Base-by-base conservation (phyloP, 2,113 vertebrate genomes). In the Bolborhynchus lineola region DNA sequence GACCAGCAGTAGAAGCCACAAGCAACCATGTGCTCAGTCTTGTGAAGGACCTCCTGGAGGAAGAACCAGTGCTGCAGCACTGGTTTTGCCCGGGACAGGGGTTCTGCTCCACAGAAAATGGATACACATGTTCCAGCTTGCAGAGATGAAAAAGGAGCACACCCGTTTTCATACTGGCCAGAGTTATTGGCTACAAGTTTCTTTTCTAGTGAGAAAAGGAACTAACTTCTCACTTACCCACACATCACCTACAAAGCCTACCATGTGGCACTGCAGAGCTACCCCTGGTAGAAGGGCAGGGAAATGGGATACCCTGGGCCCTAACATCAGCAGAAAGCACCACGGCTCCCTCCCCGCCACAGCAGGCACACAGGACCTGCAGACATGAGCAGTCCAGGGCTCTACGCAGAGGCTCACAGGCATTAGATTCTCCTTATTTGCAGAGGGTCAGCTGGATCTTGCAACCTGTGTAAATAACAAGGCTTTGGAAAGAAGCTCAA, bases 231-330 rank as follows among this genome's bases (percentile, higher is more conserved):
- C 33, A 33, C 16, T 31, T 81, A 59, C 21, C 26, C 57, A 44
- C 7, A 11, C 0, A 0, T 46, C 14, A n/a, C 55, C 35, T 46
- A 62, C 57, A 52, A 39, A 59, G 24, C 6, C 52, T 62, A 57
- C 64, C 33, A 7, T 2, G 2, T 4, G 35, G 47, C 35, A 76
- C 39, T 44, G 14, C 11, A 35, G 55, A 65, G 39, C 31, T 71
- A 5, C 44, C 17, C 7, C 15, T 21, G 23, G 10, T 2, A 13
- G 37, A 52, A 39, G 9, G 26, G 35, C 81, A 53, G 44, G 4
- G 44, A 3, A 47, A n/a, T 0, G 24, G 39, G 67, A 41, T 37
- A 35, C 39, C 29, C 15, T 1, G 0, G 29, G 26, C 55, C 11
- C 0, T 1, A 17, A 26, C 35, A 46, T 6, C 57, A 24, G 9